Evolutionary conservation across 2,888 invertebrate species (phyloP).

Genomic region (Lysandra bellargus): DNA sequence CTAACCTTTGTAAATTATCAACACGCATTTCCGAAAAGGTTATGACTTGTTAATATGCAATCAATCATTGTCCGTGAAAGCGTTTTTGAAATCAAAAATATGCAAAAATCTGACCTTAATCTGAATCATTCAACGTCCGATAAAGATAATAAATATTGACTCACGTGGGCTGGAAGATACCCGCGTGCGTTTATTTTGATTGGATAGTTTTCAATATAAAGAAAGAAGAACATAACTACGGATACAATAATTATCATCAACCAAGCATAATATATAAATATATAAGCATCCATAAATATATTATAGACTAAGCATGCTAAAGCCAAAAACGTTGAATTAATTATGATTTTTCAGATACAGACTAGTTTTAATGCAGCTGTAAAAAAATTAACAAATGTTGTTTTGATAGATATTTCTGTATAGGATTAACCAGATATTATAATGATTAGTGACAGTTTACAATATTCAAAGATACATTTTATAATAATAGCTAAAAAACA

Average conservation of each 20-base stretch:
- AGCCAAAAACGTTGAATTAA: background rate
- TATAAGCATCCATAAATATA: no score
- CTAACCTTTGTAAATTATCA: constrained; percentile 1
- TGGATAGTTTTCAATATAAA: constrained; percentile 20
- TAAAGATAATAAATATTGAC: constrained; percentile 17
- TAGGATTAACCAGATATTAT: background rate
- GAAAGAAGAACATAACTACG: background rate
- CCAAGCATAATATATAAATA: background rate
- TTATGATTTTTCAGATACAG: background rate
- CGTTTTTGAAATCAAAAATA: constrained; percentile 8
- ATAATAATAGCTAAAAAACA: no score
- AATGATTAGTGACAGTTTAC: background rate
- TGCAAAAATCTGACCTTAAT: constrained; percentile 23
- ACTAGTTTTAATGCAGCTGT: background rate
- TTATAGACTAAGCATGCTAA: background rate
- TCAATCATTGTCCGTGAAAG: constrained; percentile 10
- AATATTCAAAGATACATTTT: background rate
- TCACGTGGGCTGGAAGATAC: constrained; percentile 6
- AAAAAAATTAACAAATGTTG: background rate
- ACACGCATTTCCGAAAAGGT: background rate
- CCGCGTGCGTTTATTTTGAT: constrained; percentile 17
- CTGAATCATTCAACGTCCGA: constrained; percentile 3
- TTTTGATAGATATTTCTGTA: background rate
- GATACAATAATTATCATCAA: background rate
- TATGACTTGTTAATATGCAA: constrained; percentile 15